Evolutionary conservation across 2,113 vertebrate species (phyloP).

Genomic region (Malurus melanocephalus): DNA sequence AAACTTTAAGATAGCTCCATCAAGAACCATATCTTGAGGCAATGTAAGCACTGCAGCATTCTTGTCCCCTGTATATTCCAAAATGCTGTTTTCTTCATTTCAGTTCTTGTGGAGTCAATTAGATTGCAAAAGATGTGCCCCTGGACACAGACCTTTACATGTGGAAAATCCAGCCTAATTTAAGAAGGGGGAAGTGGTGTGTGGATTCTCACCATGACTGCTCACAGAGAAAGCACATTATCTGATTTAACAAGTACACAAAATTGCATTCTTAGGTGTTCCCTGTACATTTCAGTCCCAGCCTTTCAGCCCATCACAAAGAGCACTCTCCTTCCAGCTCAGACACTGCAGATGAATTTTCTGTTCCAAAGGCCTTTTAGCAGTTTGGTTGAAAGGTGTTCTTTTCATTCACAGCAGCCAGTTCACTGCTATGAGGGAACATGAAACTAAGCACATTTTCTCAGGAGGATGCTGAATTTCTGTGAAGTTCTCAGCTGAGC

Average conservation of each 20-base stretch:
- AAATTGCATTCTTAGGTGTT: not conserved
- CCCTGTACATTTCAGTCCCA: not conserved
- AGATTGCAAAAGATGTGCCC: not conserved
- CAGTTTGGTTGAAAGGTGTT: not conserved
- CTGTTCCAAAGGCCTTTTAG: not conserved
- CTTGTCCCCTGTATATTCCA: not conserved
- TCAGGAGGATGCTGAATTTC: not conserved
- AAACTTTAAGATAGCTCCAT: not conserved
- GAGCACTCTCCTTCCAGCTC: not conserved
- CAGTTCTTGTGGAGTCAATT: not conserved
- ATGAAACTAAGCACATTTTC: not conserved
- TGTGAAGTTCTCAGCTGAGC: not conserved
- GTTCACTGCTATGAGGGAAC: not conserved
- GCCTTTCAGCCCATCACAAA: not conserved
- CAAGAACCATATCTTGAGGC: not conserved
- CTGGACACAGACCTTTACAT: not conserved
- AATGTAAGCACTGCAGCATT: not conserved
- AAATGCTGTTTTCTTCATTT: not conserved
- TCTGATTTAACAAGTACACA: not conserved
- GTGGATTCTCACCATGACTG: not conserved
- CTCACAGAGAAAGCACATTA: not conserved
- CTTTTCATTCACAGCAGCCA: not conserved
- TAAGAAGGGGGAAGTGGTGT: accelerated
- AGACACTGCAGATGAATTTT: not conserved
- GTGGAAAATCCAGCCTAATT: not conserved